phyloP scores from a whole-genome alignment of 2,888 invertebrate species.

The Arenicola marina region DNA sequence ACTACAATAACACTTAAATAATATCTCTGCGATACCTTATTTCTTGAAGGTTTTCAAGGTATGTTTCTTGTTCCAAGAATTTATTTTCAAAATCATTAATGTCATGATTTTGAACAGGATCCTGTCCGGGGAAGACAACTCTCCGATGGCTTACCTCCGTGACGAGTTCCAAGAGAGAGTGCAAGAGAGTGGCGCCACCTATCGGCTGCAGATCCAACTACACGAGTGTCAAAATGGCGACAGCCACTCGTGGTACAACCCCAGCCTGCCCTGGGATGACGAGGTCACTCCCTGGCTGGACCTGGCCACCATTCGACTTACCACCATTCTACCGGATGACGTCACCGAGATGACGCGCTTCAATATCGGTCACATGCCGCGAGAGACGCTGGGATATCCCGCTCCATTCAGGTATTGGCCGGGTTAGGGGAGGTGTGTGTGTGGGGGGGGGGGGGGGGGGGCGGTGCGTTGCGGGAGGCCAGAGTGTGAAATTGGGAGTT shows the following conservation, averaged over 20 bases:
- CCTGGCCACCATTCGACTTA: conserved; percentile 19
- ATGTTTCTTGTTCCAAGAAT: too few species aligned
- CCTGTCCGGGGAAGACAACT: too few species aligned
- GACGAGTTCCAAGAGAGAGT: conserved; percentile 14
- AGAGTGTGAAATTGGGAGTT: too few species aligned
- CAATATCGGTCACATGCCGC: conserved; percentile 12
- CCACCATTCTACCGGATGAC: conserved; percentile 10
- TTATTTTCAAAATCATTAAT: too few species aligned
- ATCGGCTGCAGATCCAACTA: conserved; percentile 17
- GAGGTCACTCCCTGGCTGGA: conserved; percentile 20
- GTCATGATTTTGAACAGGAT: too few species aligned
- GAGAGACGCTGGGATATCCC: not conserved
- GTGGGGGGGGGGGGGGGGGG: too few species aligned
- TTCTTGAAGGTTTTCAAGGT: too few species aligned
- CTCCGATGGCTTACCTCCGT: conserved; percentile 6
- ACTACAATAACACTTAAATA: too few species aligned
- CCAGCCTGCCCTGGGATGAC: conserved; percentile 15
- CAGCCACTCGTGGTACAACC: conserved; percentile 20
- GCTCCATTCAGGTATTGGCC: too few species aligned
- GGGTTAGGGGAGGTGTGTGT: too few species aligned
- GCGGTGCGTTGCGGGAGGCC: too few species aligned
- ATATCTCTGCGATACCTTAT: too few species aligned
- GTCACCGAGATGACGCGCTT: conserved; percentile 16
- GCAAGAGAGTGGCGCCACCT: not conserved
- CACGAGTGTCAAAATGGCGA: conserved; percentile 11